Base-by-base conservation (phyloP, 2,888 invertebrate genomes). In the Sphinx pinastri region DNA sequence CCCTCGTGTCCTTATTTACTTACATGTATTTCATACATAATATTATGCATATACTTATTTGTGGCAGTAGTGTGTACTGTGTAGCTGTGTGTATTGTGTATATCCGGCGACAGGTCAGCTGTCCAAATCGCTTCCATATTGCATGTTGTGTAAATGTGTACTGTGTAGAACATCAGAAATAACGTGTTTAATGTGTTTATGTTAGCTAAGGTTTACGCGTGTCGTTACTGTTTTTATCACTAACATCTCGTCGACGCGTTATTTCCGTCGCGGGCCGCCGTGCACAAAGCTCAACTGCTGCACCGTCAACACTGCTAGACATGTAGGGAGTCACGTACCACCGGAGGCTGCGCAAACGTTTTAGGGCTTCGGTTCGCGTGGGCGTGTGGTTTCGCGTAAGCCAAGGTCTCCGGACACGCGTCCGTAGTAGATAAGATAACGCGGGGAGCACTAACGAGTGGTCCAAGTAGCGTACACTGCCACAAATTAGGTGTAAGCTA, bases 171-270 rank as follows among this genome's bases (percentile, higher is more conserved):
- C 80, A 84, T 77, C 88, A 80, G 80, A 88, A 91, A 90, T 90
- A 84, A 86, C 77, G 77, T 88, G 38, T 91, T 88, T 90, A 91
- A 92, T 93, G 90, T 93, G 93, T 93, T 92, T 93, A 90, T 91
- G 82, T 90, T 91, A 85, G 84, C 83, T 83, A 84, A 81, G 77
- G 82, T 88, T 90, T 89, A 90, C 87, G 83, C 80, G 85, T 83
- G 78, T 81, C 81, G 82, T 88, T 88, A 88, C 88, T 89, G 83
- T 90, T 87, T 87, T 83, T 84, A 80, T 79, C 77, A 82, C 79
- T 81, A 82, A 83, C 84, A 16, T 63, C 47, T 16, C 58, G 58
- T 63, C 63, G 19, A 19, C 47, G 63, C 63, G 19, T 63, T 63
- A 63, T 63, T 63, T 63, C 63, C 49, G 63, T 19, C 63, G 47